Percentiles rank a stretch among this genome's conserved stretches.
Evolutionary conservation across 2,888 invertebrate genomes (phyloP).

Genomic region (Meghimatium bilineatum): DNA sequence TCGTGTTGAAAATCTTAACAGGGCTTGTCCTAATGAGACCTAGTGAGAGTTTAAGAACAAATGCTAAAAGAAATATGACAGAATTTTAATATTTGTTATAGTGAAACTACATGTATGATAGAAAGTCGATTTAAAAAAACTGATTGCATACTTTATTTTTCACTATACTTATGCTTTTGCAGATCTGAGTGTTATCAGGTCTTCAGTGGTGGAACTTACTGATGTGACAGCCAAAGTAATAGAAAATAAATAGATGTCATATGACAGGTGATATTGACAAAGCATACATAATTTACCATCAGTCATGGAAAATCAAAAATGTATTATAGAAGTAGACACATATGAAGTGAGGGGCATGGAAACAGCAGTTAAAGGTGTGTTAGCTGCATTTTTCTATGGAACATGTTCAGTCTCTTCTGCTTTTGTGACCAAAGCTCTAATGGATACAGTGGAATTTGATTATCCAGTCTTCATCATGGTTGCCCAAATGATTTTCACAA

Average conservation of each 20-base stretch:
- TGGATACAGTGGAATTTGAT: constrained; percentile 78
- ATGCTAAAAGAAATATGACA: no score
- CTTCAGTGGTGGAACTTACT: not conserved
- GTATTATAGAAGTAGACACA: constrained; percentile 20
- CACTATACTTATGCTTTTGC: not conserved
- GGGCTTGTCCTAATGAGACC: no score
- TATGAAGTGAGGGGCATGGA: constrained; percentile 44
- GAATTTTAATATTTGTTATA: no score
- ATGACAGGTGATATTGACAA: not conserved
- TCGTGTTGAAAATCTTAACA: no score
- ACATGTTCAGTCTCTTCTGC: constrained; percentile 77
- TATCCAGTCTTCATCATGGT: constrained; percentile 79
- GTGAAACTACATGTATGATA: no score
- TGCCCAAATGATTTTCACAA: constrained; percentile 78
- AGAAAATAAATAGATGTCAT: not conserved
- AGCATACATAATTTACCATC: not conserved
- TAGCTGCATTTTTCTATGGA: constrained; percentile 77
- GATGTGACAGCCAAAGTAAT: not conserved
- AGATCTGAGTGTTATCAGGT: not conserved
- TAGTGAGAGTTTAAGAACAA: no score
- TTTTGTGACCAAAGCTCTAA: constrained; percentile 77
- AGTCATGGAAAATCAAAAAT: constrained; percentile 29
- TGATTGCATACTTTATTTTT: no score
- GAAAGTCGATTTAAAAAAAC: no score
- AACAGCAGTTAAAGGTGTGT: constrained; percentile 60